A percentile compares a stretch with the other conserved stretches of the same genome.
These are phyloP conservation scores for Lycaon pictus DNA, from an alignment of 2,113 vertebrate genomes.

Conservation along the genomic window DNA sequence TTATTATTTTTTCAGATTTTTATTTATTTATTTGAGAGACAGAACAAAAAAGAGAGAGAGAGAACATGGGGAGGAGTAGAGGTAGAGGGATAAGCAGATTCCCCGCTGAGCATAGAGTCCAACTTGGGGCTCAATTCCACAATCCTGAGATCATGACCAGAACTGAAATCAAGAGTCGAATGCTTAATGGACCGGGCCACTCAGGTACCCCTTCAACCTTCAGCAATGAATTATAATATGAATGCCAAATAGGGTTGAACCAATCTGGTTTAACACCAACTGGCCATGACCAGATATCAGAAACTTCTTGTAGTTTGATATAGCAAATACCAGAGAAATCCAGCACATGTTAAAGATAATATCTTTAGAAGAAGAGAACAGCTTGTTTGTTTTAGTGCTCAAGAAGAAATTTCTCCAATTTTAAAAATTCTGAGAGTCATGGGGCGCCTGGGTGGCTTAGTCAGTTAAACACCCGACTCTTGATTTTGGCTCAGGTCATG, in stretches of 20 bases:
- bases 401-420: slow-evolving; percentile 42
- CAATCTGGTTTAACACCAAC: slow-evolving; percentile 77
- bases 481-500: background rate
- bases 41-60: background rate
- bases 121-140: background rate
- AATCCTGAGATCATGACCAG: background rate
- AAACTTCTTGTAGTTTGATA: slow-evolving; percentile 46
- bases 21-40: background rate
- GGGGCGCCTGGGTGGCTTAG: background rate
- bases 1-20: background rate
- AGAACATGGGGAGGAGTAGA: background rate
- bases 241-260: slow-evolving; percentile 78
- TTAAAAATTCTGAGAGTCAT: slow-evolving; percentile 11
- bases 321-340: slow-evolving; percentile 58
- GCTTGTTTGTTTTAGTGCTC: background rate
- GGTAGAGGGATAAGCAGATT: background rate
- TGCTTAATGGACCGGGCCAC: background rate
- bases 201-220: slow-evolving; percentile 34
- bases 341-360: background rate
- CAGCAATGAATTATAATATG: slow-evolving; percentile 56
- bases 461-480: background rate
- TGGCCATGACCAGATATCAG: slow-evolving; percentile 60
- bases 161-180: background rate
- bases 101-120: background rate
- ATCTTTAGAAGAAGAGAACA: slow-evolving; percentile 10